Conservation (phyloP, 2,888 invertebrate genomes). For the Stenotaenia linearis region DNA sequence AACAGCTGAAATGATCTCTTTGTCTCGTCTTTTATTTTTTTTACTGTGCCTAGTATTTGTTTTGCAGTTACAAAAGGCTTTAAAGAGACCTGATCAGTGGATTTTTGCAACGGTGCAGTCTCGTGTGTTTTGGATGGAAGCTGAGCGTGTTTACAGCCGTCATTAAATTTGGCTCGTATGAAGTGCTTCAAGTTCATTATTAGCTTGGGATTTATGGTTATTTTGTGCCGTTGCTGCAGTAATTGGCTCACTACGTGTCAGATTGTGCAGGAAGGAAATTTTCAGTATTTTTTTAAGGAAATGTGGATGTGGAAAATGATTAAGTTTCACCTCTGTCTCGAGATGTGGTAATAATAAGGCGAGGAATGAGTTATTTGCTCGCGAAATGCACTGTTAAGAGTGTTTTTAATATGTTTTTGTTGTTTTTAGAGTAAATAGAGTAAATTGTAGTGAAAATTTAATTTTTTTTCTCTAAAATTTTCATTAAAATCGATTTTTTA, state of each 20-base stretch:
- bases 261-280: background rate
- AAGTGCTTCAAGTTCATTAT: constrained; percentile 2
- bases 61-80: constrained; percentile 13
- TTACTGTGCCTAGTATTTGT: background rate
- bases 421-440: too few relatives aligned
- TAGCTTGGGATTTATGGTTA: background rate
- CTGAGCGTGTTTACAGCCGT: constrained; percentile 15
- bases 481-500: background rate
- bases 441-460: background rate
- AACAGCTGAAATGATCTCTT: constrained; percentile 13
- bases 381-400: too few relatives aligned
- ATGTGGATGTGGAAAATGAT: background rate
- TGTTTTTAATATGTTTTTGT: too few relatives aligned
- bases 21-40: background rate
- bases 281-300: background rate
- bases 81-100: background rate
- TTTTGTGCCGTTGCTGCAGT: constrained; percentile 10
- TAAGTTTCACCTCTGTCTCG: background rate
- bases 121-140: background rate
- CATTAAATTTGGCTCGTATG: constrained; percentile 3
- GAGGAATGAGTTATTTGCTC: too few relatives aligned
- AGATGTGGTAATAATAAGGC: background rate
- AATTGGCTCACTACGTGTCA: constrained; percentile 14
- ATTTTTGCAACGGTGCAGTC: background rate
- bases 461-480: background rate